These are phyloP conservation scores for Achatina immaculata DNA, from an alignment of 1,140 invertebrate species.

Conservation along the genomic window DNA sequence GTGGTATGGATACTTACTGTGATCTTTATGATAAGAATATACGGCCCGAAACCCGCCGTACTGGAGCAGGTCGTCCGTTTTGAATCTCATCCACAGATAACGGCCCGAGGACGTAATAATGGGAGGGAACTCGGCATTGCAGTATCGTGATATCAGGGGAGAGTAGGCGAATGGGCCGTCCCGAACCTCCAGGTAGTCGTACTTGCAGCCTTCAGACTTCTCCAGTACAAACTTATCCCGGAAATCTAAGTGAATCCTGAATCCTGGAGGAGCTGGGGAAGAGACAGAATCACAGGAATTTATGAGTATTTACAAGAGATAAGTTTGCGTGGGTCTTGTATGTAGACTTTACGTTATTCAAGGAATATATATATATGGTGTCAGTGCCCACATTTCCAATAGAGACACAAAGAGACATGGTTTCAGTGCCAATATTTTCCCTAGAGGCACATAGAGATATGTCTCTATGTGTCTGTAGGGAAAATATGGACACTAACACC, in stretches of 20 bases:
- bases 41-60: conserved; percentile 86
- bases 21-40: conserved; percentile 71
- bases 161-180: conserved; percentile 90
- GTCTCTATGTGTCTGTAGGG: no score
- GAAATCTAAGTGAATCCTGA: conserved; percentile 85
- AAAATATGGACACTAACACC: no score
- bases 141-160: conserved; percentile 79
- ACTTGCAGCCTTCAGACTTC: conserved; percentile 79
- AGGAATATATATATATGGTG: no score
- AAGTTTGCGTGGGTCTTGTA: no score
- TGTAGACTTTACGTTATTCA: no score
- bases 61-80: conserved; percentile 87
- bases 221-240: conserved; percentile 86
- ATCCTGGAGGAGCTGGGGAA: conserved; percentile 81
- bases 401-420: no score
- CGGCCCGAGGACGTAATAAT: conserved; percentile 82
- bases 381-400: no score
- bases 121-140: conserved; percentile 83
- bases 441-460: no score
- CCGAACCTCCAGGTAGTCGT: conserved; percentile 86
- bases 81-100: conserved; percentile 87
- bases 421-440: no score
- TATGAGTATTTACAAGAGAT: no score
- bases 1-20: conserved; percentile 45
- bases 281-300: background rate